A percentile compares a stretch with the other conserved stretches of the same genome.
Evolutionary conservation across 2,888 invertebrate species (phyloP).

Genomic region (Macaria notata): DNA sequence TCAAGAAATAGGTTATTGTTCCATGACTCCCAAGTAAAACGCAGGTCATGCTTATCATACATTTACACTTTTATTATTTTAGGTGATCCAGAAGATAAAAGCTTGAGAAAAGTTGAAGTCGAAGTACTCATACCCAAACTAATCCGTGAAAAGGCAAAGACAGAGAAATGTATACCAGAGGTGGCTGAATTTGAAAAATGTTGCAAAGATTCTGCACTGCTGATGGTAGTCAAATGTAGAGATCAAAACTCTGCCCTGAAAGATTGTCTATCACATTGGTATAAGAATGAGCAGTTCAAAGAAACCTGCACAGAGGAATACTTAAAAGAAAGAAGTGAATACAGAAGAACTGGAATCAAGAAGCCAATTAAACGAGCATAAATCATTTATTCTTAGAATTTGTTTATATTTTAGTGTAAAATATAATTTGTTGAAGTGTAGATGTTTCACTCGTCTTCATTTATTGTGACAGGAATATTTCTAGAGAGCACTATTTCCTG

Average conservation of each 20-base stretch:
- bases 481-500: constrained; percentile 85
- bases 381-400: constrained; percentile 26
- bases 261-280: constrained; percentile 89
- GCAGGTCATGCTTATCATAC: no score
- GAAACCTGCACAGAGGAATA: constrained; percentile 90
- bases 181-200: constrained; percentile 88
- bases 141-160: constrained; percentile 91
- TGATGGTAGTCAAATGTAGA: constrained; percentile 90
- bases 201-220: constrained; percentile 85
- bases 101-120: constrained; percentile 92
- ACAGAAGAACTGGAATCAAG: constrained; percentile 89
- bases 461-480: constrained; percentile 68
- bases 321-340: constrained; percentile 90
- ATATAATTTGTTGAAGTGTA: constrained; percentile 42
- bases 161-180: constrained; percentile 88
- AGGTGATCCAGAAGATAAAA: constrained; percentile 93
- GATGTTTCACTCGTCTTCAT: constrained; percentile 56
- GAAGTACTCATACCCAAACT: constrained; percentile 95
- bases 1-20: no score
- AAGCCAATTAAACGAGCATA: constrained; percentile 78
- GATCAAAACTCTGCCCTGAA: constrained; percentile 86
- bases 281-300: constrained; percentile 87
- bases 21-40: no score
- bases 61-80: neutral
- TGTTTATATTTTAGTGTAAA: constrained; percentile 47